Evolutionary conservation across 2,113 vertebrate species (phyloP), one percentile per base, ranked within the genome.

Genomic region (Entosphenus tridentatus): DNA sequence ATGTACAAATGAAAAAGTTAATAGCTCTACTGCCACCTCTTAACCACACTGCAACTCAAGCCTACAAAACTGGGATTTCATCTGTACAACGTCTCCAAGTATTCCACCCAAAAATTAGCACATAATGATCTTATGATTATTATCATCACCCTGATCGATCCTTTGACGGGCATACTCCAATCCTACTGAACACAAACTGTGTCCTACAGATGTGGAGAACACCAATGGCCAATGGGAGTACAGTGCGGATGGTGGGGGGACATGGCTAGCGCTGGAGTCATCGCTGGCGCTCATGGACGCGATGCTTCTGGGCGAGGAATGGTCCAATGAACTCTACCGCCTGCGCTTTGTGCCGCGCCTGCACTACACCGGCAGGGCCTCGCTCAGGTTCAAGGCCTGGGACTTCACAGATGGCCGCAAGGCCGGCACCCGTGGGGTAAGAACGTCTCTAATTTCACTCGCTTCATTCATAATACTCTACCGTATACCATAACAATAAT

Each of bases 361-460:
- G 21, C 62, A 65, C 18, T 65, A 16, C 18, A 8, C 18, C 10
- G 62, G 62, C 62, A n/a, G 21, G 62, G 62, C 62, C n/a, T 9
- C 62, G n/a, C n/a, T 65, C 18, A n/a, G 10, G n/a, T 65, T 65
- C 62, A 65, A 65, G 62, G 62, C 62, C 62, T 65, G 62, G 62
- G 62, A 65, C 62, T 65, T 65, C 62, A 65, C 62, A 9, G 62
- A 65, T 11, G 62, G 62, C 62, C 62, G 62, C n/a, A 65, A 65
- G 62, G 62, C 62, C 1, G 62, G 62, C 18, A 18, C 62, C n/a
- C 62, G 62, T 11, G 62, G 62, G 62, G 62, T 65, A 65, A 18
- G 62, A 16, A 11, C 39, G 39, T 39, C 39, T 39, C 39, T 39
- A 39, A 7, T 39, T 39, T 39, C 39, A 39, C 39, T 39, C 39